Evolutionary conservation across 2,888 invertebrate species (phyloP), one percentile per base, ranked within the genome.

Genomic region (Pristionchus exspectatus): DNA sequence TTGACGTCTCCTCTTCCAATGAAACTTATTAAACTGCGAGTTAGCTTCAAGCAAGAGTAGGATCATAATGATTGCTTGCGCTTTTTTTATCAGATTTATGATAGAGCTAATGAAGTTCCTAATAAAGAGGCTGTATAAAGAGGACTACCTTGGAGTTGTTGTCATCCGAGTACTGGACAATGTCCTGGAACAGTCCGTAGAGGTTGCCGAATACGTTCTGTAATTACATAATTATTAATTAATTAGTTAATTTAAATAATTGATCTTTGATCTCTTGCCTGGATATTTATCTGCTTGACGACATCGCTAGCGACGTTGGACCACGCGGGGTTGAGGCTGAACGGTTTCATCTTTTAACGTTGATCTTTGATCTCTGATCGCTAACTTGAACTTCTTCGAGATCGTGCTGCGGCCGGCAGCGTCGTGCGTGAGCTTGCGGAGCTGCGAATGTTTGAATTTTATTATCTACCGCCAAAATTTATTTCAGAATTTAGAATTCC

Each of bases 101-200:
- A n/a, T n/a, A n/a, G n/a, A n/a, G 38, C 38, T 38, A 38, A 38
- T 38, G 5, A 38, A 38, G 38, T 38, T 38, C 3, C 38, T 38
- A 38, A 38, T 38, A 38, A 38, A 38, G 3, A 38, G 38, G 38
- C 38, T 5, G 38, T 38, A 38, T 38, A 38, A 38, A 38, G 38
- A 38, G 38, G 38, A 3, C 2, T 38, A 89, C 89, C 12, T 38
- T 38, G 16, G n/a, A 96, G 54, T 98, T 96, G 95, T 98, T 98
- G 95, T 98, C 98, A 95, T 97, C 97, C 95, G 98, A 98, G 95
- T 98, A 98, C 95, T 98, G 98, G 0, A 98, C 98, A 63, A 98
- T 96, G 69, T 97, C 97, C 86, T 98, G 98, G 95, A 98, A 97
- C 95, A 97, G 97, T 83, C 97, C 97, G 0, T 98, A 97, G 63